Percentiles rank a stretch among this genome's conserved stretches.
Evolutionary conservation across 2,113 vertebrate species (phyloP).

Genomic region (Rhabdornis inornatus): DNA sequence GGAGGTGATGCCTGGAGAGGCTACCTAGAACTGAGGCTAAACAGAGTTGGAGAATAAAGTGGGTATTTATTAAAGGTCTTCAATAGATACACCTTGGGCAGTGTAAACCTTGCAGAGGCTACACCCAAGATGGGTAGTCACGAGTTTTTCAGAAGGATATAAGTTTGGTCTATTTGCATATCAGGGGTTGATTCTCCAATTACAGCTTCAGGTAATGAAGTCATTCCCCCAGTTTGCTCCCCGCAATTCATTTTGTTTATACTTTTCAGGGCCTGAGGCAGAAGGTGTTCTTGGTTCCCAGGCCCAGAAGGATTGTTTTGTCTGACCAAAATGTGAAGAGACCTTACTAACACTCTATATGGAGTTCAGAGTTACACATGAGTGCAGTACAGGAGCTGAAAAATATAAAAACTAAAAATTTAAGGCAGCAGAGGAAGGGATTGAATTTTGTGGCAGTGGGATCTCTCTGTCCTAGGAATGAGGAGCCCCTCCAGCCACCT

Average conservation of each 20-base stretch:
- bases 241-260: neutral
- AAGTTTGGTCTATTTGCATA: neutral
- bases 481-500: neutral
- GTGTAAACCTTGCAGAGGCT: neutral
- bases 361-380: neutral
- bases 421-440: neutral
- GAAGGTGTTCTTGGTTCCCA: neutral
- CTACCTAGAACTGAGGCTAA: neutral
- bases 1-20: neutral
- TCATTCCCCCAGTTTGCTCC: neutral
- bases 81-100: neutral
- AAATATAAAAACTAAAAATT: neutral
- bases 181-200: neutral
- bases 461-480: neutral
- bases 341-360: neutral
- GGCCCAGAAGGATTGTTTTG: neutral
- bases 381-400: neutral
- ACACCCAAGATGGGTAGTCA: too few relatives aligned
- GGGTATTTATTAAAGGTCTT: neutral
- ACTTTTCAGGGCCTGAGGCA: neutral
- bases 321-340: neutral
- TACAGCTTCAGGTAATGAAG: neutral
- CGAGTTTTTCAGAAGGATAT: neutral
- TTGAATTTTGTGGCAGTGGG: neutral
- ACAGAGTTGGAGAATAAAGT: neutral